These are phyloP conservation scores for Epinephelus cyanopodus DNA, from an alignment of 2,113 vertebrate species.

Conservation along the genomic window DNA sequence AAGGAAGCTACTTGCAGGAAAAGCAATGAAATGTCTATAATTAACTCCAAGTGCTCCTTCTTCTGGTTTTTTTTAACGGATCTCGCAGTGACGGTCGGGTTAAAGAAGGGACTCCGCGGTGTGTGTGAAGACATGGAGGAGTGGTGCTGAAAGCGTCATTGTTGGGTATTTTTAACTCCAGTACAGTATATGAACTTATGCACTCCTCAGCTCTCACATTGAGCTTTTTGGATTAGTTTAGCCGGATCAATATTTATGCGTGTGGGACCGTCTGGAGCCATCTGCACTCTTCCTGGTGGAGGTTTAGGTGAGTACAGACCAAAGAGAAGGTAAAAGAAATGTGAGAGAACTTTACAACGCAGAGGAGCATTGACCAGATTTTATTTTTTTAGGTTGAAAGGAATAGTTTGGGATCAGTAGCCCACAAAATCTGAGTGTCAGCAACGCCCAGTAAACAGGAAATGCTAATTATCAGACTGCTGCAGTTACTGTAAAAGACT, in stretches of 20 bases:
- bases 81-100: constrained; percentile 8
- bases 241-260: constrained; percentile 10
- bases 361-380: rapidly evolving
- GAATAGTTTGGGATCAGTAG: neutral
- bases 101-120: neutral
- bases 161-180: neutral
- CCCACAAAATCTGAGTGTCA: neutral
- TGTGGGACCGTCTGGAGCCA: neutral
- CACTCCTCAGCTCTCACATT: neutral
- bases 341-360: rapidly evolving
- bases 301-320: constrained; percentile 59
- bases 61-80: neutral
- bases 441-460: constrained; percentile 62
- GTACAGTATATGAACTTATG: neutral
- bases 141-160: neutral
- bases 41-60: constrained; percentile 53
- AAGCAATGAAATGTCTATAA: constrained; percentile 65
- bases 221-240: constrained; percentile 2
- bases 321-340: neutral
- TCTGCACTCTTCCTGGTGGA: constrained; percentile 35
- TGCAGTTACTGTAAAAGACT: neutral
- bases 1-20: constrained; percentile 71
- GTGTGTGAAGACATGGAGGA: constrained; percentile 16
- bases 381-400: neutral
- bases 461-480: neutral